These are phyloP conservation scores for Tipula lateralis DNA, from an alignment of 2,888 invertebrate species.

Conservation along the genomic window DNA sequence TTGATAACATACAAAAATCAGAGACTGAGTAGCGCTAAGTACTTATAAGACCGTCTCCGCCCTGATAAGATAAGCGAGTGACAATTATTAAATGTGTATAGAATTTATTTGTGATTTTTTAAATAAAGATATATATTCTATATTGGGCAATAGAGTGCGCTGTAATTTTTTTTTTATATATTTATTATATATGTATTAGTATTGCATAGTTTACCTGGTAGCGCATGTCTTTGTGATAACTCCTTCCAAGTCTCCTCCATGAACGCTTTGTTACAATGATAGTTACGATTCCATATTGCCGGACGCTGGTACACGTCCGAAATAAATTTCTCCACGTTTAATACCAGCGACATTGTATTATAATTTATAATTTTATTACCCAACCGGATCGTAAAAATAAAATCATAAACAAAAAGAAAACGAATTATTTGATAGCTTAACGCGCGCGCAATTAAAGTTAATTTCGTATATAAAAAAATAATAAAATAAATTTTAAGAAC, in stretches of 20 bases:
- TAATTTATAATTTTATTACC: background rate
- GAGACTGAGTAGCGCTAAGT: background rate
- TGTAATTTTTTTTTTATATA: background rate
- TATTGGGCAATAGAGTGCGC: background rate
- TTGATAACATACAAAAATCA: background rate
- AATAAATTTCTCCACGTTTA: constrained; percentile 49
- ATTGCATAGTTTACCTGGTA: constrained; percentile 44
- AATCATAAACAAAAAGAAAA: background rate
- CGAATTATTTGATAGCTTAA: constrained; percentile 2
- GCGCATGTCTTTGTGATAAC: constrained; percentile 44
- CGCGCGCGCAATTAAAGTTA: constrained; percentile 19
- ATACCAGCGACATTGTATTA: background rate
- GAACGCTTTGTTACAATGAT: constrained; percentile 49
- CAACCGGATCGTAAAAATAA: background rate
- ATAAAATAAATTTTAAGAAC: background rate
- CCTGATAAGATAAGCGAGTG: background rate
- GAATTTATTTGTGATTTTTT: background rate
- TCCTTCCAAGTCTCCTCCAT: constrained; percentile 50
- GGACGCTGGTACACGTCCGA: constrained; percentile 48
- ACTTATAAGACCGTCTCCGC: background rate
- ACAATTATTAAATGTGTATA: background rate
- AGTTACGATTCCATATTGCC: constrained; percentile 50
- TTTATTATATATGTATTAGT: background rate
- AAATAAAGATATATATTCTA: no score
- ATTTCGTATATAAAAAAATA: background rate